Conservation (phyloP, 2,113 vertebrate genomes). For the Oryzias curvinotus region DNA sequence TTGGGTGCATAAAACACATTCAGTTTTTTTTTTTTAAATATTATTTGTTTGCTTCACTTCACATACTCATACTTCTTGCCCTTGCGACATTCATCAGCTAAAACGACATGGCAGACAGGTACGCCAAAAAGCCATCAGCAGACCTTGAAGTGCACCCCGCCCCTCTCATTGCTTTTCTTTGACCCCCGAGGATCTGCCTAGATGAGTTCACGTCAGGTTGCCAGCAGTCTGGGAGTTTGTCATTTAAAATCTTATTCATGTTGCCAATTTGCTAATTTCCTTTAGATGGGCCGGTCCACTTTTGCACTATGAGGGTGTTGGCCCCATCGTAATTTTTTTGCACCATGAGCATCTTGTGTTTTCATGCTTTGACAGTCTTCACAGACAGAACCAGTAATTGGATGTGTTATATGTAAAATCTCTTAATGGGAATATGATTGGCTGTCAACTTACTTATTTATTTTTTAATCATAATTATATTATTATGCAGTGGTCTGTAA, state of each 20-base stretch:
- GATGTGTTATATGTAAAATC: constrained; percentile 17
- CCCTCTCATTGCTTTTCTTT: constrained; percentile 4
- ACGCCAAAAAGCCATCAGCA: neutral
- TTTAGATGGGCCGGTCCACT: constrained; percentile 27
- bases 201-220: constrained; percentile 29
- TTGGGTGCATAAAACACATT: too few relatives aligned
- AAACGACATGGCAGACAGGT: neutral
- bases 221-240: constrained; percentile 37
- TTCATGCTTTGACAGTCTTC: neutral
- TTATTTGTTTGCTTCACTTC: too few relatives aligned
- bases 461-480: neutral
- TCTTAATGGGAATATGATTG: constrained; percentile 30
- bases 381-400: constrained; percentile 36
- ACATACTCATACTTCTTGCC: neutral
- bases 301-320: constrained; percentile 8
- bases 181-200: constrained; percentile 39
- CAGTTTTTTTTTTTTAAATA: too few relatives aligned
- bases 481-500: neutral
- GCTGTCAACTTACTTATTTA: constrained; percentile 10
- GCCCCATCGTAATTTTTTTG: constrained; percentile 8
- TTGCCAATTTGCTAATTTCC: constrained; percentile 37
- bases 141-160: neutral
- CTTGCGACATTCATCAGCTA: neutral
- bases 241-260: constrained; percentile 45
- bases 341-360: constrained; percentile 14